phyloP scores from a whole-genome alignment of 2,113 vertebrate species.

The Laticauda laticaudata region DNA sequence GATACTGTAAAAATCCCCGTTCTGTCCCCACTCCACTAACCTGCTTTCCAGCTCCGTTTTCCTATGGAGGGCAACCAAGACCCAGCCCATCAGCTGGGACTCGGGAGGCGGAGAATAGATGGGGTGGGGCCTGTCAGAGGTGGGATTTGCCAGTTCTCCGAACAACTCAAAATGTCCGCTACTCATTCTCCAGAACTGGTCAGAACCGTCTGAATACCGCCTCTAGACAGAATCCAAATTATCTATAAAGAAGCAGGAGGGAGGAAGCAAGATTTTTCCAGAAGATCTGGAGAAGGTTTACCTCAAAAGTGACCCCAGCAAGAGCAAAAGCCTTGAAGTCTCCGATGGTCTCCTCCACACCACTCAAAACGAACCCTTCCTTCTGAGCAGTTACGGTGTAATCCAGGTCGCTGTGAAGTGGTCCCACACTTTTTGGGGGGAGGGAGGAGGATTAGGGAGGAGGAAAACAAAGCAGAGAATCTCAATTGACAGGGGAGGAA shows the following conservation, averaged over 20 bases:
- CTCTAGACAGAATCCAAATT: background rate
- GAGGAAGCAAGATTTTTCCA: no score
- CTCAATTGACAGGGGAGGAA: background rate
- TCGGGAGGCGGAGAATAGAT: no score
- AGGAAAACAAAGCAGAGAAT: background rate
- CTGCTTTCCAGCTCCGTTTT: no score
- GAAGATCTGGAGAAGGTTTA: conserved; percentile 56
- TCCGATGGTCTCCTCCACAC: conserved; percentile 83
- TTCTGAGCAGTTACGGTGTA: conserved; percentile 89
- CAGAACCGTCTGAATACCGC: no score
- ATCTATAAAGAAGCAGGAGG: background rate
- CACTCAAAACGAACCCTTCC: conserved; percentile 92
- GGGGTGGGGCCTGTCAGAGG: no score
- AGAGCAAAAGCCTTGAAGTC: conserved; percentile 97
- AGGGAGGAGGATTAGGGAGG: background rate
- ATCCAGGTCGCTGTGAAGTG: conserved; percentile 90
- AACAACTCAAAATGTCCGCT: no score
- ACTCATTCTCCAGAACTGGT: no score
- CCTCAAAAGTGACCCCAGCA: conserved; percentile 94
- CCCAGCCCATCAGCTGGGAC: no score
- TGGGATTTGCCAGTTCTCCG: no score
- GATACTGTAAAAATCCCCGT: no score
- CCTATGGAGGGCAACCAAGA: no score
- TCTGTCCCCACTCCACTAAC: no score
- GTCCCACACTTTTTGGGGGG: conserved; percentile 81